A percentile compares a stretch with the other conserved stretches of the same genome.
phyloP scores from a whole-genome alignment of 64 coral and sea anemone species.

The Cladopsammia gracilis region DNA sequence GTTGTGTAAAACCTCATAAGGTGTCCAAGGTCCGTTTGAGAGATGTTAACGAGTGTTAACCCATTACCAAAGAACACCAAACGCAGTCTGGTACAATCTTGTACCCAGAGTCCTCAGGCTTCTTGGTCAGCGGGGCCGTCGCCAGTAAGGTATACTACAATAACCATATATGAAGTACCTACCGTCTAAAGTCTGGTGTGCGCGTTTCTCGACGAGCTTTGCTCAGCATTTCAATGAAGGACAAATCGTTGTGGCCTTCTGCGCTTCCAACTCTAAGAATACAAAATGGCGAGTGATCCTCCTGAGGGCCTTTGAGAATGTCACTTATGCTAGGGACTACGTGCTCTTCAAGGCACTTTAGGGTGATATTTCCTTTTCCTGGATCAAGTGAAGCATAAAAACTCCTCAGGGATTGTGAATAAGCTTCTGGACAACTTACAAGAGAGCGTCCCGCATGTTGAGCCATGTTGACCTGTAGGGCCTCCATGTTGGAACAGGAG shows the following conservation, averaged over 20 bases:
- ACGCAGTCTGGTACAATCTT: too few species aligned
- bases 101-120: too few species aligned
- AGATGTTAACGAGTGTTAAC: too few species aligned
- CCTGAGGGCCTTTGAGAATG: not conserved
- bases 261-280: constrained; percentile 32
- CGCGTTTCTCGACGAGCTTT: too few species aligned
- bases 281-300: not conserved
- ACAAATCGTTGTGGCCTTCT: not conserved
- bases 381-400: not conserved
- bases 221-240: constrained; percentile 8
- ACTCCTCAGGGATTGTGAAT: not conserved
- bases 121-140: too few species aligned
- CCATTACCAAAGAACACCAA: too few species aligned
- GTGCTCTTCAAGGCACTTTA: not conserved
- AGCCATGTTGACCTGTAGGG: not conserved
- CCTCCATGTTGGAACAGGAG: too few species aligned
- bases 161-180: too few species aligned
- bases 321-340: not conserved
- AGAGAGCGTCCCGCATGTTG: not conserved
- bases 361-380: not conserved
- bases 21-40: too few species aligned
- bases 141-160: too few species aligned
- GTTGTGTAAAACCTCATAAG: too few species aligned
- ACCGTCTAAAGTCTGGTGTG: too few species aligned
- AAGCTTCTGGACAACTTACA: not conserved